Base-by-base conservation (phyloP, 2,797 vertebrate species). In the Sciurus vulgaris region DNA sequence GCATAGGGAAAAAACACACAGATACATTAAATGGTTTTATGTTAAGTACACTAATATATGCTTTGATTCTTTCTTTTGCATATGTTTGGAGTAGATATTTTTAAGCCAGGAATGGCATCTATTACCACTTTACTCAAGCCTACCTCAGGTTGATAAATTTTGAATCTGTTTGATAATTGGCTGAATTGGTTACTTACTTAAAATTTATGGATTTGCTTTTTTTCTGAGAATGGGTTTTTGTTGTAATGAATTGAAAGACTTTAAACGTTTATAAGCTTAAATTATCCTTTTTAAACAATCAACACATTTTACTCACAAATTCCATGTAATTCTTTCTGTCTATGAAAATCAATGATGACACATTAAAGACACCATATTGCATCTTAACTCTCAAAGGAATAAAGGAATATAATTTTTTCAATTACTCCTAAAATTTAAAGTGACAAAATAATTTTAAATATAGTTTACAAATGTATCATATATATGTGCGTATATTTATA, bases 61-160 rank as follows among this genome's bases (percentile, higher is more conserved):
- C 59, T 13, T n/a, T 26, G 3, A 59, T 56, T 56, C 5, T 44
- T 70, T 81, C 28, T 54, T 92, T 85, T 51, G 20, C 1, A 56
- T 72, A 69, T 0, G 0, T 86, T 96, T 95, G 28, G 97, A 92
- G 67, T 92, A 67, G 1, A 94, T 89, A 89, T 96, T 92, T 84
- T 93, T 78, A 22, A 54, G 97, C 94, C 61, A 86, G 91, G 97
- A 94, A 33, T 28, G 73, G 10, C 3, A 93, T 95, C 95, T 97
- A 49, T 96, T 94, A 90, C 59, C 95, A 84, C 95, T 97, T 97
- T 96, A 28, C 95, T 97, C 85, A 97, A 67, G 69, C 49, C 49
- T 93, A 18, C 93, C 94, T 97, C 94, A 91, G 89, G 95, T 44
- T 63, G 97, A 97, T 94, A 96, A 95, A 97, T 97, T 98, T 96